Evolutionary conservation across 2,888 invertebrate species (phyloP), one percentile per base, ranked within the genome.

Genomic region (Leptopilina syphax): DNA sequence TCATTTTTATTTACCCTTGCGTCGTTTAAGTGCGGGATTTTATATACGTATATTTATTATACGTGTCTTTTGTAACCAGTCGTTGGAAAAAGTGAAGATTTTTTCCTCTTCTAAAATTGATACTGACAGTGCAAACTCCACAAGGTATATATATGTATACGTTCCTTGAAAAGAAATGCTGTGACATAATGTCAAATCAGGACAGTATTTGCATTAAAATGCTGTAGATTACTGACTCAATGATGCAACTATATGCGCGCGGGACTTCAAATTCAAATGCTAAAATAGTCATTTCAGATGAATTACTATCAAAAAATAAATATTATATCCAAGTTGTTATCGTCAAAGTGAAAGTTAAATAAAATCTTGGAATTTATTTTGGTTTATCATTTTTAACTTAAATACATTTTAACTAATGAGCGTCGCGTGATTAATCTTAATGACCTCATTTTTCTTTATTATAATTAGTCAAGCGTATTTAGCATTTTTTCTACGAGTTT

Each of bases 201-300:
- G 73, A 13, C 57, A 57, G 57, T 57, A 73, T 73, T 57, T 73
- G 57, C 73, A 73, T 73, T 57, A 73, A 70, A 70, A 73, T 73
- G 57, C 73, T 13, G 57, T 8, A 34, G 27, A 50, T 50, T 54
- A 70, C 12, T 70, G 13, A 27, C 24, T 18, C 27, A 57, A n/a
- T 57, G 54, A 70, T 70, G 54, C 73, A 73, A 57, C 68, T 24
- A 63, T 63, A 67, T 44, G 18, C 41, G 13, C 47, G 24, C 24
- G 12, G 27, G 70, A 54, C 47, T 70, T 70, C 12, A 70, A 54
- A 70, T 47, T 70, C 54, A 70, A 54, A 68, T 68, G 68, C 50
- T 68, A 68, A 68, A 12, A 24, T 18, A 27, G 27, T 24, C 13
- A 50, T 54, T 70, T 70, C 54, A 70, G 47, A 70, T 70, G 27